Percentiles rank a stretch among this genome's conserved stretches.
Evolutionary conservation across 2,797 vertebrate species (phyloP).

Genomic region (Hydrophis major): DNA sequence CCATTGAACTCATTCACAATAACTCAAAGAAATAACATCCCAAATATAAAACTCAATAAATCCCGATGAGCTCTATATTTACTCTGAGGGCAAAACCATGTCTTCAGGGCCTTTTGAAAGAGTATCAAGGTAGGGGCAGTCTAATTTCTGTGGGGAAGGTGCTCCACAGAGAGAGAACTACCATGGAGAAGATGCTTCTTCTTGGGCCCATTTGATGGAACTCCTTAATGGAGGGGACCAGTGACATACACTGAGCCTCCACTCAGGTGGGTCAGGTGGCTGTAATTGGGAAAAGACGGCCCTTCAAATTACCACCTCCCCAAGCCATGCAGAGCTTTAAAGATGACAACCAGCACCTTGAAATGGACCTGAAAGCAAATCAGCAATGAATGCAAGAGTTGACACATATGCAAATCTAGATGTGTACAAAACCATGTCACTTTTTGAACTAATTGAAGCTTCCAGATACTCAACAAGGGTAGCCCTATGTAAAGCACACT

Average conservation of each 20-base stretch:
- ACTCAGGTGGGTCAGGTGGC: background rate
- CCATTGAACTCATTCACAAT: background rate
- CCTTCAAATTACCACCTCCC: background rate
- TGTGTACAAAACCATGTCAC: background rate
- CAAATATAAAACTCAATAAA: background rate
- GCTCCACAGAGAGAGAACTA: background rate
- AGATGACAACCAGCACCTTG: background rate
- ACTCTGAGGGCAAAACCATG: background rate
- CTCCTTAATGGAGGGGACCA: background rate
- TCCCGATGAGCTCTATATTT: background rate
- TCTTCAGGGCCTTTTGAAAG: background rate
- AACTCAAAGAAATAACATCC: background rate
- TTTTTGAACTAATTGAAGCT: background rate
- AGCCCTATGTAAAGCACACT: background rate
- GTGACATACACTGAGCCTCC: background rate
- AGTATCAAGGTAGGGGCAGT: background rate
- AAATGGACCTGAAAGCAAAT: background rate
- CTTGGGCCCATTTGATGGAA: background rate
- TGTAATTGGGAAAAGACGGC: background rate
- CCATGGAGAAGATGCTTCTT: background rate
- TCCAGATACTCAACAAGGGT: background rate
- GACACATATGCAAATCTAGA: background rate
- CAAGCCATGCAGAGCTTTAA: background rate
- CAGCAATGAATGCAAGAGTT: background rate
- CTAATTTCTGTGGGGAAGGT: background rate